Percentiles rank a stretch among this genome's conserved stretches.
Conservation (phyloP, 2,888 invertebrate species). For the Lobophora halterata region DNA sequence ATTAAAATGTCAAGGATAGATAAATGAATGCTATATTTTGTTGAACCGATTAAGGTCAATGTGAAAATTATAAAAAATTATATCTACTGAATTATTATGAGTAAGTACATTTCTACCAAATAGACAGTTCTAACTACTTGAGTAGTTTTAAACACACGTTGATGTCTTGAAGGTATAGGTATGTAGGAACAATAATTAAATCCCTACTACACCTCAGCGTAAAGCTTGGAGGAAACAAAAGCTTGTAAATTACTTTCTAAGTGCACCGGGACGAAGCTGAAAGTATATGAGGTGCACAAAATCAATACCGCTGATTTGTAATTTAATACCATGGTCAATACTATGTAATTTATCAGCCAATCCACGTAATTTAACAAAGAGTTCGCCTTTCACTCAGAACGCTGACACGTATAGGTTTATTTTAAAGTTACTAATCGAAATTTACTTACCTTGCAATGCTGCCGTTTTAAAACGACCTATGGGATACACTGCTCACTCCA, state of each 20-base stretch:
- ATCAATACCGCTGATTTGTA: constrained; percentile 13
- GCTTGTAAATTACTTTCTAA: not conserved
- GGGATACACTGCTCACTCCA: constrained; percentile 46
- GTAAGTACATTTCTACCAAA: too few relatives aligned
- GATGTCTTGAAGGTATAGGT: too few relatives aligned
- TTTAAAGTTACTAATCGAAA: constrained; percentile 48
- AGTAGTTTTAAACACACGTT: too few relatives aligned
- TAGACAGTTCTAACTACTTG: too few relatives aligned
- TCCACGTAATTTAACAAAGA: constrained; percentile 69
- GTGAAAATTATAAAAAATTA: constrained; percentile 14
- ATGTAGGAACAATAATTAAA: too few relatives aligned
- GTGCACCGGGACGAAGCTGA: too few relatives aligned
- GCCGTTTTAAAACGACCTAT: constrained; percentile 40
- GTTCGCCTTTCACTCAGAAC: constrained; percentile 76
- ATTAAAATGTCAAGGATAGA: constrained; percentile 38
- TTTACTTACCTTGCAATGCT: constrained; percentile 57
- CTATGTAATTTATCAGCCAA: constrained; percentile 51
- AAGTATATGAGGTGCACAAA: too few relatives aligned
- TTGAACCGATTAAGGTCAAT: constrained; percentile 33
- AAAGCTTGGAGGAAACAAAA: too few relatives aligned
- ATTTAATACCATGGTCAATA: constrained; percentile 26
- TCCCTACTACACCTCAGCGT: too few relatives aligned
- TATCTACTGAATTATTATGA: not conserved
- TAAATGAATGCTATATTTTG: constrained; percentile 22
- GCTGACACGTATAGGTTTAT: constrained; percentile 73